Base-by-base conservation (phyloP, 2,113 vertebrate species). In the Odocoileus virginianus region DNA sequence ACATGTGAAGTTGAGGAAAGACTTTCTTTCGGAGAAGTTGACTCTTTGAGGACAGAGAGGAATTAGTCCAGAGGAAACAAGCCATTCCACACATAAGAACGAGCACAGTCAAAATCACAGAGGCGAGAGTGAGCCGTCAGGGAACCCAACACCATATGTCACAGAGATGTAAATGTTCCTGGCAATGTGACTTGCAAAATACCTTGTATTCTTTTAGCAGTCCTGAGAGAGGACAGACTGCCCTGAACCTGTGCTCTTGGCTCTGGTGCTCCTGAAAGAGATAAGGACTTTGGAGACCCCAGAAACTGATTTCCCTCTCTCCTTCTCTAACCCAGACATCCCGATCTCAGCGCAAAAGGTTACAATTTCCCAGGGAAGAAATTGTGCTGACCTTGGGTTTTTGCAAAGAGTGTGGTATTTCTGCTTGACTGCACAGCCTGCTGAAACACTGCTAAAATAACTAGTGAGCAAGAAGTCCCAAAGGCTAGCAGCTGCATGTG, bases 381-480 rank as follows among this genome's bases (percentile, higher is more conserved):
- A 97, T 88, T 97, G 96, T 98, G 87, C 97, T 98, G 98, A 98
- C 96, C 97, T 97, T 4, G 7, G 91, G 55, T 95, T 98, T 97
- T 89, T 8, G 13, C 95, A 89, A 93, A 86, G 64, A 94, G 61
- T 94, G 71, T 95, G 95, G 90, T 95, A 97, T 98, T 98, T 98
- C 97, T 97, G 96, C 97, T 93, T 95, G 92, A 23, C 87, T 97
- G 97, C 95, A 84, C 93, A 95, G 83, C 60, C 76, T 45, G 54
- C 96, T 52, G 90, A 95, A 97, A 88, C 43, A 57, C 21, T 55
- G 82, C 55, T 96, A 55, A 97, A 97, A 97, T 94, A 86, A 40
- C 81, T 13, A 89, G 91, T 57, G n/a, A 88, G 71, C 74, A 74
- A 87, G 96, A 81, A 6, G 11, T 87, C 89, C 91, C 61, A 3